These are phyloP conservation scores for Cataglyphis altisquamis DNA, from an alignment of 2,888 invertebrate species.

Conservation along the genomic window DNA sequence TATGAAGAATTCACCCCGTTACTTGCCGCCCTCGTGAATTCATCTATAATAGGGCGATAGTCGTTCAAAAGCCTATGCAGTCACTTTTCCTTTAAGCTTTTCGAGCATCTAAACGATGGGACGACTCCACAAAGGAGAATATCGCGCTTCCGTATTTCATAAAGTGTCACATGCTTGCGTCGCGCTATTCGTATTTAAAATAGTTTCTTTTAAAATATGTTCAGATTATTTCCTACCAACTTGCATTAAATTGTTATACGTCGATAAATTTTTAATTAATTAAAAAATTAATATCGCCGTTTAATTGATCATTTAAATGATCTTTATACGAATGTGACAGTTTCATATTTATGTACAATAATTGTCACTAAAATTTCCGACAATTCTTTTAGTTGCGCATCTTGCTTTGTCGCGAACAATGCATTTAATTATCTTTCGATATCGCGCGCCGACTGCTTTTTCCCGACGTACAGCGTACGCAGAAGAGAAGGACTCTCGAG, in stretches of 20 bases:
- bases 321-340: neutral
- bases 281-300: neutral
- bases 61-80: slow-evolving; percentile 17
- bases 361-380: slow-evolving; percentile 12
- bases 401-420: slow-evolving; percentile 15
- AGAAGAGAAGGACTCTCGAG: slow-evolving; percentile 36
- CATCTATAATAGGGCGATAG: slow-evolving; percentile 35
- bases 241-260: neutral
- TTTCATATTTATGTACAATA: neutral
- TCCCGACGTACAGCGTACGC: neutral
- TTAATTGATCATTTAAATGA: neutral
- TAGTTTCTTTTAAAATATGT: neutral
- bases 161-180: neutral
- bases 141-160: neutral
- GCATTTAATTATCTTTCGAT: slow-evolving; percentile 57
- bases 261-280: neutral
- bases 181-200: neutral
- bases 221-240: neutral
- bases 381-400: slow-evolving; percentile 22
- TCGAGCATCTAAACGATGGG: neutral
- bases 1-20: slow-evolving; percentile 55
- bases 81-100: slow-evolving; percentile 5
- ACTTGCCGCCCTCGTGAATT: slow-evolving; percentile 27
- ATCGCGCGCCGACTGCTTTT: slow-evolving; percentile 38
- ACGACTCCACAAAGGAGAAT: too few species aligned